Evolutionary conservation across 2,888 invertebrate genomes (phyloP).

Genomic region (Harmothoe impar): DNA sequence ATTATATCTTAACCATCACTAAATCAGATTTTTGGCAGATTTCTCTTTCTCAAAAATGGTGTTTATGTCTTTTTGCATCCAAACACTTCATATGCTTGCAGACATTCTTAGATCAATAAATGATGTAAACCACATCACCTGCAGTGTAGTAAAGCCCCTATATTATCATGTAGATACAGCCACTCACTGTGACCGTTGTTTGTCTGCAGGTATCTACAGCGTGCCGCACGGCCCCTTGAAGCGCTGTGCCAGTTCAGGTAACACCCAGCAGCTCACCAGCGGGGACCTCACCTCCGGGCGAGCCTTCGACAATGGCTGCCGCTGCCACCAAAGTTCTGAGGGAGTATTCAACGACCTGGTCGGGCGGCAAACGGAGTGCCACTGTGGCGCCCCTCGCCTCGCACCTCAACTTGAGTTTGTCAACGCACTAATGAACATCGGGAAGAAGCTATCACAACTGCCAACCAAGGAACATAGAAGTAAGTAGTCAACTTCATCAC

Average conservation of each 20-base stretch:
- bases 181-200: no score
- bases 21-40: no score
- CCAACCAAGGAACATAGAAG: conserved; percentile 95
- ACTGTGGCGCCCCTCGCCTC: conserved; percentile 90
- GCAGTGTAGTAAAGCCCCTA: no score
- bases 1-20: no score
- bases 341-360: conserved; percentile 91
- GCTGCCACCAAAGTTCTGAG: conserved; percentile 89
- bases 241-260: conserved; percentile 74
- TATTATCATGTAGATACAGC: no score
- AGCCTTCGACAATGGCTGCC: conserved; percentile 98
- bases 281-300: conserved; percentile 94
- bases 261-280: conserved; percentile 67
- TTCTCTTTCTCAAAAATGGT: no score
- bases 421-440: conserved; percentile 93
- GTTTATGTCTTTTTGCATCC: no score
- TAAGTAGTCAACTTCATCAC: conserved; percentile 71
- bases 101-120: no score
- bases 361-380: conserved; percentile 89
- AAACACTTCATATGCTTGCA: no score
- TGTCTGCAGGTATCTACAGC: conserved; percentile 55
- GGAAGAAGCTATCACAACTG: conserved; percentile 91
- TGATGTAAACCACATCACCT: no score
- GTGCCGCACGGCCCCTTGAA: conserved; percentile 69
- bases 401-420: conserved; percentile 93